These are phyloP conservation scores for Vollenhovia emeryi DNA, from an alignment of 1,140 invertebrate genomes.

Conservation along the genomic window DNA sequence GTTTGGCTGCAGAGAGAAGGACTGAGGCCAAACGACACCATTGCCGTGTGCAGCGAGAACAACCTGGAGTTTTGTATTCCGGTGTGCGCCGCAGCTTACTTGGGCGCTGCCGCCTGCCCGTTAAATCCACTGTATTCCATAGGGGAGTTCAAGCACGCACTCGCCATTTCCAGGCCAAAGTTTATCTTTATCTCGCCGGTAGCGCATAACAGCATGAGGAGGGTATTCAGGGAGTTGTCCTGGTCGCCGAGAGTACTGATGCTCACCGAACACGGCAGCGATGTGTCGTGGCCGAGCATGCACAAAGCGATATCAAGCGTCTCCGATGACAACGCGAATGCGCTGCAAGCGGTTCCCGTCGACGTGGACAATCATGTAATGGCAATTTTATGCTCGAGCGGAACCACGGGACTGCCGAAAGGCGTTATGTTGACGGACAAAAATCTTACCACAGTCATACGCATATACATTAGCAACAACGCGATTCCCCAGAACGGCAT, in stretches of 20 bases:
- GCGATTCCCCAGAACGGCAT: conserved; percentile 47
- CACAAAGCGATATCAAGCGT: conserved; percentile 54
- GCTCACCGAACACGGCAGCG: conserved; percentile 41
- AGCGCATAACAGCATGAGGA: conserved; percentile 34
- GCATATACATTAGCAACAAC: conserved; percentile 30
- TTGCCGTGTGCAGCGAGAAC: conserved; percentile 88
- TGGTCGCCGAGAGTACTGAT: conserved; percentile 71
- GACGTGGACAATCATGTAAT: conserved; percentile 78
- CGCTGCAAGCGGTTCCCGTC: conserved; percentile 69
- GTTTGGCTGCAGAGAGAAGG: conserved; percentile 82
- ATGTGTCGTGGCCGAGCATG: conserved; percentile 47
- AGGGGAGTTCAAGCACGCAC: conserved; percentile 84
- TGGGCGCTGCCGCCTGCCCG: conserved; percentile 87
- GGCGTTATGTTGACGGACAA: conserved; percentile 91
- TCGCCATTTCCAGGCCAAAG: conserved; percentile 85
- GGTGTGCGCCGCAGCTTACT: conserved; percentile 85
- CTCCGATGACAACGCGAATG: conserved; percentile 12
- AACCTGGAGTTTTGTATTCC: conserved; percentile 86
- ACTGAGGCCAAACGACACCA: conserved; percentile 85
- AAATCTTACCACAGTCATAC: conserved; percentile 84
- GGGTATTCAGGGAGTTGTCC: conserved; percentile 58
- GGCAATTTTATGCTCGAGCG: conserved; percentile 87
- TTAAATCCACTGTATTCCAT: conserved; percentile 74
- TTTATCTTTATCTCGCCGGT: conserved; percentile 79
- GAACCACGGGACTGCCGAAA: conserved; percentile 92